Conservation (phyloP, 2,888 invertebrate genomes). For the Esperia sulphurella region DNA sequence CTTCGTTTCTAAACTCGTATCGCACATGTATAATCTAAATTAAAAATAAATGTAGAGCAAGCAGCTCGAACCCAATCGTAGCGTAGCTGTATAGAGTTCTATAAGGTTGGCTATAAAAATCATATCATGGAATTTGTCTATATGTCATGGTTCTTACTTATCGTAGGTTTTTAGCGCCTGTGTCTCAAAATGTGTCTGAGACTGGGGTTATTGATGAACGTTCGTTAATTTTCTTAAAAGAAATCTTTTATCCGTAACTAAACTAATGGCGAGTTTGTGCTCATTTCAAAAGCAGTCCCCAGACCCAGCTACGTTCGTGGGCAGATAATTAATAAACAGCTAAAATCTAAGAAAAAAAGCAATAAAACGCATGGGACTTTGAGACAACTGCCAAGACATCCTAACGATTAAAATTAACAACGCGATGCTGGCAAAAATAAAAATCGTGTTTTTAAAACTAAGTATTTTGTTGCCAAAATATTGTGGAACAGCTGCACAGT, state of each 20-base stretch:
- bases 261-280: constrained; percentile 20
- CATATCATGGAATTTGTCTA: no score
- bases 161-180: not conserved
- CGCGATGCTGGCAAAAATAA: constrained; percentile 54
- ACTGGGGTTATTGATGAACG: not conserved
- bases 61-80: not conserved
- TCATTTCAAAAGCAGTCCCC: constrained; percentile 24
- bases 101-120: not conserved
- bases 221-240: not conserved
- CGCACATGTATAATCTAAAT: not conserved
- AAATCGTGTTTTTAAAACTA: constrained; percentile 57
- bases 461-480: constrained; percentile 68
- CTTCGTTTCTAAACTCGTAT: constrained; percentile 2
- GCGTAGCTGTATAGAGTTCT: not conserved
- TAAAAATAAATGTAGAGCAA: not conserved
- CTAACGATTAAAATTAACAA: constrained; percentile 71
- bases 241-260: constrained; percentile 7
- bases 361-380: constrained; percentile 66
- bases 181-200: not conserved
- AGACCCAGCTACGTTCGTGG: constrained; percentile 21
- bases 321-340: constrained; percentile 61
- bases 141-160: no score
- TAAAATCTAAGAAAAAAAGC: constrained; percentile 56
- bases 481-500: constrained; percentile 60
- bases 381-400: constrained; percentile 72